phyloP scores from a whole-genome alignment of 2,797 vertebrate species.

The Mionectes olivaceus region DNA sequence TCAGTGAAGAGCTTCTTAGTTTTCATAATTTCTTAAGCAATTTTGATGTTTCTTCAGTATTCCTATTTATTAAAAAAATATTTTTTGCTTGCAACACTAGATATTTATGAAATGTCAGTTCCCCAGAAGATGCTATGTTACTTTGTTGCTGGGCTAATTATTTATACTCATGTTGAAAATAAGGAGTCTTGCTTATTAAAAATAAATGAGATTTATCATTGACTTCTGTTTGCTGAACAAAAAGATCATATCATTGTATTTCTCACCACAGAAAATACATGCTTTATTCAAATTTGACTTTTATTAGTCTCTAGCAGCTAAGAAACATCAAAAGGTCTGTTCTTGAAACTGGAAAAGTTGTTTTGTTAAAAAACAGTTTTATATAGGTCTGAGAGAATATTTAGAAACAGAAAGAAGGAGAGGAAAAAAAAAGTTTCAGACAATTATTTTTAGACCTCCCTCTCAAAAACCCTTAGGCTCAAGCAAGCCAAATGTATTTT shows the following conservation, averaged over 20 bases:
- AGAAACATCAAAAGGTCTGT: constrained; percentile 14
- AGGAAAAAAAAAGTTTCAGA: not conserved
- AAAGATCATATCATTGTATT: not conserved
- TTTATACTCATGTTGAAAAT: constrained; percentile 14
- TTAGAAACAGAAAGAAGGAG: not conserved
- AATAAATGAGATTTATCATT: constrained; percentile 19
- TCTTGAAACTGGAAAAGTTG: not conserved
- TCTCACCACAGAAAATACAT: not conserved
- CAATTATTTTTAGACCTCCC: not conserved
- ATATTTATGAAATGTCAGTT: not conserved
- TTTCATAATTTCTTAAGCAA: constrained; percentile 16
- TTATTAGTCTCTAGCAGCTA: constrained; percentile 10
- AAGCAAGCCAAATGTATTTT: not conserved
- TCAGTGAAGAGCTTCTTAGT: not conserved
- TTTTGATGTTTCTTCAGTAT: not conserved
- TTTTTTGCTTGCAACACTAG: not conserved
- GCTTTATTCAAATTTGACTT: constrained; percentile 11
- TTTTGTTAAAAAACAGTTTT: constrained; percentile 6
- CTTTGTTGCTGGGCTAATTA: constrained; percentile 4
- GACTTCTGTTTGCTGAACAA: constrained; percentile 21
- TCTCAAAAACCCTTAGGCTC: not conserved
- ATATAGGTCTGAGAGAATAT: not conserved
- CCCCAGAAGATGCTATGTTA: not conserved
- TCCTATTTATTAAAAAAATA: not conserved
- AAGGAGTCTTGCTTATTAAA: constrained; percentile 26